Conservation (phyloP, 1,140 invertebrate species). For the Hetaerina americana region DNA sequence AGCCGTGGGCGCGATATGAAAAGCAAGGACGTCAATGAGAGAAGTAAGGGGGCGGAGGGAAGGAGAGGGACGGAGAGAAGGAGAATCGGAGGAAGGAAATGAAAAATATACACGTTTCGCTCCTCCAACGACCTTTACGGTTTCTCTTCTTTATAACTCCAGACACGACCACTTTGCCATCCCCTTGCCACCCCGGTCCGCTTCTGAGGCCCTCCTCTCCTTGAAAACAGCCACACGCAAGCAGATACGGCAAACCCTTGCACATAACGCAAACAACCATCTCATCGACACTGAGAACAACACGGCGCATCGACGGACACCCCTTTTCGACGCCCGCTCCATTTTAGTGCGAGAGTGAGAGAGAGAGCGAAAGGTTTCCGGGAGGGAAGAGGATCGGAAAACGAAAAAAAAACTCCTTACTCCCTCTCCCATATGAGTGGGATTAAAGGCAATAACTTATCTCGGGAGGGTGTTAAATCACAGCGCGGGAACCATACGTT, state of each 20-base stretch:
- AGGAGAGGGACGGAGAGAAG: background rate
- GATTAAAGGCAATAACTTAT: background rate
- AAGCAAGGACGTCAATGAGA: too few species aligned
- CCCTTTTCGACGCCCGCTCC: too few species aligned
- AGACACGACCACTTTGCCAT: too few species aligned
- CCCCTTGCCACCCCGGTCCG: background rate
- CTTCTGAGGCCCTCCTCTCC: background rate
- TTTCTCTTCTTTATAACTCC: background rate
- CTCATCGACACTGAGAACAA: too few species aligned
- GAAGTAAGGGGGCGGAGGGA: too few species aligned
- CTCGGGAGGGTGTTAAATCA: background rate
- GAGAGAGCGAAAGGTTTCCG: too few species aligned
- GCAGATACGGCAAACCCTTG: too few species aligned
- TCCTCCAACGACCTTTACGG: background rate
- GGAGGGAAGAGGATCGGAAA: background rate
- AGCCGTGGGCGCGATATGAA: too few species aligned
- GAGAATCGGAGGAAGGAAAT: background rate
- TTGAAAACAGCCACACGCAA: background rate
- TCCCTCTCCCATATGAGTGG: background rate
- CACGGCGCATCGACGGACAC: too few species aligned
- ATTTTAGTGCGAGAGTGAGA: too few species aligned
- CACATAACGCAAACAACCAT: too few species aligned
- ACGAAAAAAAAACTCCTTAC: too few species aligned
- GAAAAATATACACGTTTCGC: background rate
- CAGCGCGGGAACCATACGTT: background rate